Base-by-base conservation (phyloP, 53 echinoderm and acorn worm species). In the Echinarachnius parma region DNA sequence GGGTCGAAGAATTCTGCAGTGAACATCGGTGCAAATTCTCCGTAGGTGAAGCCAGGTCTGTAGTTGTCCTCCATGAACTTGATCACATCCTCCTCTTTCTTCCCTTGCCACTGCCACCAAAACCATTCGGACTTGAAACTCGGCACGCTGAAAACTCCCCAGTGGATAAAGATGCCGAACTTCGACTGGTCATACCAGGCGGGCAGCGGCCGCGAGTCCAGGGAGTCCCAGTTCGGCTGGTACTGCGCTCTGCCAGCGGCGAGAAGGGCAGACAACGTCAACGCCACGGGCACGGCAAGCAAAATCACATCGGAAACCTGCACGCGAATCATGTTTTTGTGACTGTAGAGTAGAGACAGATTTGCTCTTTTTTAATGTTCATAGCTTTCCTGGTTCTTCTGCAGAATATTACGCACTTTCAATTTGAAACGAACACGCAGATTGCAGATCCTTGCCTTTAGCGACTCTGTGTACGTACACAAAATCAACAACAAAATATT, bases 111-210 rank as follows among this genome's bases (percentile, higher is more conserved):
- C 2, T 57, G 7, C 26, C 50, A 77, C 92, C 92, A 92, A 54
- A 92, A 92, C 92, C 92, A 92, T 46, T 93, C 94, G 1, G 80
- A 77, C 16, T 46, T 44, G 45, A 84, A 89, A 23, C 81, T 86
- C 10, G 89, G 89, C n/a, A 89, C 89, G 32, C 86, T 81, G 58
- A 81, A 89, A 9, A 89, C 89, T 8, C 89, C 89, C 89, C 89
- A 89, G 34, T 89, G 89, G 26, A 89, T 81, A 71, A 89, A 86
- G 55, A 89, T 85, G 42, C 89, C 89, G 85, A 89, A 80, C 67
- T 89, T 89, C n/a, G 84, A 80, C 39, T 89, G 81, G 24, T 89
- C 89, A 37, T 89, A 89, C 89, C 89, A 89, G 39, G 34, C 61
- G 39, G 89, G 89, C 44, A 85, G 68, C 18, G 89, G 89, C 21